Percentiles rank a stretch among this genome's conserved stretches.
phyloP scores from a whole-genome alignment of 1,140 invertebrate genomes.

The Philopotamus ludificatus region DNA sequence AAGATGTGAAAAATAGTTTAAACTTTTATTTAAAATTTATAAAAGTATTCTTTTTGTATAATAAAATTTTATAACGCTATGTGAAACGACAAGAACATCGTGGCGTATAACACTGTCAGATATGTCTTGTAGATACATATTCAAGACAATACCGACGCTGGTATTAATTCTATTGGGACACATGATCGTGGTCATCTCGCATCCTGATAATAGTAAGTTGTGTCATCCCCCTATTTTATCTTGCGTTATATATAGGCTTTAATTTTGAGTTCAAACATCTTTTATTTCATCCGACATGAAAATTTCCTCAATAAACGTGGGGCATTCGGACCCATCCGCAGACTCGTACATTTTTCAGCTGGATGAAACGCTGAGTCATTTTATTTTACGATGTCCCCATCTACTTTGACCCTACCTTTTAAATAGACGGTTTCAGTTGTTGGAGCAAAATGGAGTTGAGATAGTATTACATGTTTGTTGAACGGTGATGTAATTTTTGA shows the following conservation, averaged over 20 bases:
- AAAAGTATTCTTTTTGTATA: too few relatives aligned
- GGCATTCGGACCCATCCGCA: slow-evolving; percentile 23
- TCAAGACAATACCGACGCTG: slow-evolving; percentile 16
- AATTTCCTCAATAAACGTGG: slow-evolving; percentile 1
- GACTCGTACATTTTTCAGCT: slow-evolving; percentile 26
- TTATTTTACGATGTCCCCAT: slow-evolving; percentile 12
- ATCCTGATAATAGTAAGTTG: slow-evolving; percentile 39
- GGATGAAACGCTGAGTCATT: slow-evolving; percentile 19
- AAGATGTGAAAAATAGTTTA: too few relatives aligned
- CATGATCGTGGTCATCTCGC: slow-evolving; percentile 38
- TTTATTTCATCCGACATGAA: slow-evolving; percentile 21
- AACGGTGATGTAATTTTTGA: too few relatives aligned
- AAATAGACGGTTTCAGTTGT: too few relatives aligned
- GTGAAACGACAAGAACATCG: too few relatives aligned
- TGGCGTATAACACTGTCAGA: too few relatives aligned
- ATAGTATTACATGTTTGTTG: too few relatives aligned
- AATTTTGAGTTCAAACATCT: slow-evolving; percentile 15
- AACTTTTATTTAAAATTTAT: too few relatives aligned
- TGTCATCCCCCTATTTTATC: too few relatives aligned
- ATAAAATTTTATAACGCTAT: too few relatives aligned
- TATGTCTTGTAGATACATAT: slow-evolving; percentile 12
- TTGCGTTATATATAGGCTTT: slow-evolving; percentile 5
- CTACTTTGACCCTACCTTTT: slow-evolving; percentile 1
- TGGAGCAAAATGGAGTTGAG: too few relatives aligned
- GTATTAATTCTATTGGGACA: slow-evolving; percentile 22